These are phyloP conservation scores for Strongylocentrotus purpuratus DNA, from an alignment of 35 echinoderm and acorn worm species.

Conservation along the genomic window DNA sequence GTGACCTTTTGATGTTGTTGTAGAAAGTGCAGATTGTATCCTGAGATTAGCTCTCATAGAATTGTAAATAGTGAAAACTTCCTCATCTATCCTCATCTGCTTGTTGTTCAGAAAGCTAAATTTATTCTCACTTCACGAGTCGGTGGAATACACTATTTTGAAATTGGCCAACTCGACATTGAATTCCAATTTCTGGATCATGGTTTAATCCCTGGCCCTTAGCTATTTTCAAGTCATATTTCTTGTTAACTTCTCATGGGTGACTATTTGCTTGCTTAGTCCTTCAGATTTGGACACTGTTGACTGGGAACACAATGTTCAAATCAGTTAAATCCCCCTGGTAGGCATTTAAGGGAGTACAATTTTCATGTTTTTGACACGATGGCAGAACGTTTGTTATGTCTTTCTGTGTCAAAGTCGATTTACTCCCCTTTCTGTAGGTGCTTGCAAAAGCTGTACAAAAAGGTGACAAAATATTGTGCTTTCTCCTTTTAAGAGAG, in stretches of 20 bases:
- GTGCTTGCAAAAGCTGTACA: not conserved
- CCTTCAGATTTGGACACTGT: conserved; percentile 3
- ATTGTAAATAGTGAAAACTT: conserved; percentile 4
- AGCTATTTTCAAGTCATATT: conserved; percentile 15
- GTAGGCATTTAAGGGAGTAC: conserved; percentile 10
- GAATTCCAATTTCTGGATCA: conserved; percentile 11
- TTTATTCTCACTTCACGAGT: not conserved
- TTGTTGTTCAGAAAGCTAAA: not conserved
- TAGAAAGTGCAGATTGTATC: not conserved
- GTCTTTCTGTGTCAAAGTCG: not conserved
- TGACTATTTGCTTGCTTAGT: conserved; percentile 30
- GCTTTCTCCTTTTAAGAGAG: not conserved
- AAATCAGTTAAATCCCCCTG: conserved; percentile 26
- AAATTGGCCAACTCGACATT: not conserved
- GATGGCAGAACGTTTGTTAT: not conserved
- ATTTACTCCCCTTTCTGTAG: not conserved
- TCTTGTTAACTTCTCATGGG: not conserved
- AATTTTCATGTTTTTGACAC: not conserved
- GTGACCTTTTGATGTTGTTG: not conserved
- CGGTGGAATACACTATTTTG: not conserved
- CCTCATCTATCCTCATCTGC: not conserved
- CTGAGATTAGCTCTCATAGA: not conserved
- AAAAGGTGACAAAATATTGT: not conserved
- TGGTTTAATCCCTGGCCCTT: conserved; percentile 1
- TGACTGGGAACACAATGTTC: conserved; percentile 29